Conservation (phyloP, 2,888 invertebrate species). For the Ornithoptera priamus region DNA sequence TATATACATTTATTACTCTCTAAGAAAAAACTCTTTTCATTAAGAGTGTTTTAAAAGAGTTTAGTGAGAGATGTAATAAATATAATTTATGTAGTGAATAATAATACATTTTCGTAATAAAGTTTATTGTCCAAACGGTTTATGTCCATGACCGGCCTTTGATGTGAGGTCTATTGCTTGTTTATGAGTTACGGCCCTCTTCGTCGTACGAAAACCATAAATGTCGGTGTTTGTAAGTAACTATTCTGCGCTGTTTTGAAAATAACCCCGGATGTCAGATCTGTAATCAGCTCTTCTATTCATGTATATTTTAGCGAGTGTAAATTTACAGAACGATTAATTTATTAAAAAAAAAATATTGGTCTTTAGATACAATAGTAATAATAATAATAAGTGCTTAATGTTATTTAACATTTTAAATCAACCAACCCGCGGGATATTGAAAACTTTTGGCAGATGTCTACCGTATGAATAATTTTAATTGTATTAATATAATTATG, state of each 20-base stretch:
- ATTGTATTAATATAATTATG: no score
- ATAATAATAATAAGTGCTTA: no score
- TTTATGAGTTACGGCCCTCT: constrained; percentile 12
- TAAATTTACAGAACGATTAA: neutral
- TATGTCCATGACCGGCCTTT: constrained; percentile 3
- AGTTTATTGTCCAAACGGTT: constrained; percentile 2
- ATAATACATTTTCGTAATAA: neutral
- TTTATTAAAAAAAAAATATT: no score
- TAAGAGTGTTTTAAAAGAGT: neutral
- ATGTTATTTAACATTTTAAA: no score
- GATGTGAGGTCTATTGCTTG: constrained; percentile 13
- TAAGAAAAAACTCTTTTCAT: neutral
- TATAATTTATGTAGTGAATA: neutral
- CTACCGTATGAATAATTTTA: no score
- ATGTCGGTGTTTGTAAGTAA: constrained; percentile 1
- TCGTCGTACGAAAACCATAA: constrained; percentile 3
- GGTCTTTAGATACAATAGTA: no score
- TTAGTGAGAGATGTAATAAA: neutral
- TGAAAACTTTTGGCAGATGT: no score
- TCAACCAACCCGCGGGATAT: no score
- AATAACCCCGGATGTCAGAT: neutral
- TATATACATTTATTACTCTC: neutral
- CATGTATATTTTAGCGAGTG: neutral
- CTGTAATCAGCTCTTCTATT: neutral
- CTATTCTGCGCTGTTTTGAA: neutral